Evolutionary conservation across 2,888 invertebrate species (phyloP).

Genomic region (Empis stercorea): DNA sequence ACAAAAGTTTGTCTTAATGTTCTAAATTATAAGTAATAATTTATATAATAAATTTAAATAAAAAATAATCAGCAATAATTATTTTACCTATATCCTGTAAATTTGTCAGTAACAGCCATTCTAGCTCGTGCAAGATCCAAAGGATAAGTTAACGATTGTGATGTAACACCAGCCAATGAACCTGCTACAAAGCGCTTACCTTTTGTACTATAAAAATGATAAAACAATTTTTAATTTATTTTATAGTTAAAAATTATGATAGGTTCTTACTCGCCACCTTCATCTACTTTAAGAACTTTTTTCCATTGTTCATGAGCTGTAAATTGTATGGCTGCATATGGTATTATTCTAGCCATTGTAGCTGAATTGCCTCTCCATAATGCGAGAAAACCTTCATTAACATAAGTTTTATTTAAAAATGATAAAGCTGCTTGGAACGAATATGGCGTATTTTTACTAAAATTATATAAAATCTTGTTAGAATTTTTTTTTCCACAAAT

Average conservation of each 20-base stretch:
- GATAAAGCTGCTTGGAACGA: conserved; percentile 54
- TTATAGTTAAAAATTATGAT: no score
- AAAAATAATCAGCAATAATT: not conserved
- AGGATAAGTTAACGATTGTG: conserved; percentile 90
- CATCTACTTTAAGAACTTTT: conserved; percentile 58
- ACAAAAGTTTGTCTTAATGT: conserved; percentile 46
- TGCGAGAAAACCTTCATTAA: conserved; percentile 65
- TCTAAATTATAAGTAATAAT: conserved; percentile 16
- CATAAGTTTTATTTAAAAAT: conserved; percentile 56
- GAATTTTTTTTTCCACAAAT: conserved; percentile 5
- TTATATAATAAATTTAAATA: not conserved
- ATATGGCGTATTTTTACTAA: conserved; percentile 51
- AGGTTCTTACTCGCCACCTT: conserved; percentile 27
- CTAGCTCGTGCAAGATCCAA: conserved; percentile 91
- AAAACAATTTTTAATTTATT: not conserved
- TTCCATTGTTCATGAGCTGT: conserved; percentile 98
- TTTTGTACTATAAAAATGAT: conserved; percentile 28
- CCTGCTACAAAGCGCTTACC: conserved; percentile 63
- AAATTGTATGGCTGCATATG: conserved; percentile 96
- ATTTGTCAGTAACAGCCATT: conserved; percentile 86
- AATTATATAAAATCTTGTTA: not conserved
- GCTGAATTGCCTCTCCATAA: conserved; percentile 98
- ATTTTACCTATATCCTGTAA: conserved; percentile 49
- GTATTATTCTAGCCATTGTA: conserved; percentile 92
- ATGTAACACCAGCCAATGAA: conserved; percentile 89